Percentiles rank a stretch among this genome's conserved stretches.
Evolutionary conservation across 2,113 vertebrate species (phyloP).

Genomic region (Nothobranchius kuhntae): DNA sequence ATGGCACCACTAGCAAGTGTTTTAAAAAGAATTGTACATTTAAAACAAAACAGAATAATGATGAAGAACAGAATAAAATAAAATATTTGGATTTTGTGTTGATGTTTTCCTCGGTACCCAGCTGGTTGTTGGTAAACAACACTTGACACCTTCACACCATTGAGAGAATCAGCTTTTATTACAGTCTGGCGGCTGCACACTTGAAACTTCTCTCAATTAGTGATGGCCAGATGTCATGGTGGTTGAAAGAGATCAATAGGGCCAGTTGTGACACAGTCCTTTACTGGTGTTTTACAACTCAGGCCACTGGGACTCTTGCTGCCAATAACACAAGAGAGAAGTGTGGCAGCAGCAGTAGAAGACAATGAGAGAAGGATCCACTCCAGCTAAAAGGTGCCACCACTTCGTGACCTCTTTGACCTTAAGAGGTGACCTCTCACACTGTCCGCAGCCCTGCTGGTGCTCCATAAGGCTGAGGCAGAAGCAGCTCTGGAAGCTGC

Average conservation of each 20-base stretch:
- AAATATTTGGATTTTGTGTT: no score
- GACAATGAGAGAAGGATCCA: constrained; percentile 44
- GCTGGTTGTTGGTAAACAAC: constrained; percentile 36
- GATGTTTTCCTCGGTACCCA: no score
- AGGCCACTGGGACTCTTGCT: constrained; percentile 22
- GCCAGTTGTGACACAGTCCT: constrained; percentile 53
- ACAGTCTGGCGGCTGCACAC: constrained; percentile 43
- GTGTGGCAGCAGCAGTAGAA: constrained; percentile 32
- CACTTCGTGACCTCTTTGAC: constrained; percentile 48
- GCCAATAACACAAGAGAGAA: constrained; percentile 24
- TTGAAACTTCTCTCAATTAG: constrained; percentile 61
- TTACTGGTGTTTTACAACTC: constrained; percentile 52
- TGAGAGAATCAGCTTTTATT: constrained; percentile 52
- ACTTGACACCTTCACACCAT: constrained; percentile 42
- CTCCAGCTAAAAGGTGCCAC: constrained; percentile 21
- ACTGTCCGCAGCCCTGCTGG: constrained; percentile 34
- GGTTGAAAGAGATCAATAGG: constrained; percentile 65
- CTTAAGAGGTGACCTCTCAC: constrained; percentile 29
- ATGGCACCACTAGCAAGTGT: no score
- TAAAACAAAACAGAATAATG: no score
- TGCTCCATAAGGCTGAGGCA: constrained; percentile 67
- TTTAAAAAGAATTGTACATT: no score
- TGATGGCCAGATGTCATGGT: constrained; percentile 66
- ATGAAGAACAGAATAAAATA: no score
- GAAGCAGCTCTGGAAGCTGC: constrained; percentile 28